These are phyloP conservation scores for Tipula vernalis DNA, from an alignment of 2,888 invertebrate genomes.

Conservation along the genomic window DNA sequence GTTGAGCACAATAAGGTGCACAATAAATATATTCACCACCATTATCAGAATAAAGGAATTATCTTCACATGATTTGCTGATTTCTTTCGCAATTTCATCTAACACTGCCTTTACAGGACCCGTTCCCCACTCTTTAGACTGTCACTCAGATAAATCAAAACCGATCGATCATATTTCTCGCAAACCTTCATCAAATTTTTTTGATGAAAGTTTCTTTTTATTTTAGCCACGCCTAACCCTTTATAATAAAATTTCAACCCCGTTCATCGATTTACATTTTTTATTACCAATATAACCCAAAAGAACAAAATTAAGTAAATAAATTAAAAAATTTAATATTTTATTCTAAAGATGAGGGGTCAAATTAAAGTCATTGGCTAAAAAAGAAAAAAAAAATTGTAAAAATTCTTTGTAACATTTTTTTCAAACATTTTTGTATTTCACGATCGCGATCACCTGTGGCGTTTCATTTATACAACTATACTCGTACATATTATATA, in stretches of 20 bases:
- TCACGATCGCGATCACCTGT: constrained; percentile 4
- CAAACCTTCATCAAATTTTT: too few species aligned
- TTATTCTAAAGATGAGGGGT: neutral
- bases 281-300: neutral
- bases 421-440: neutral
- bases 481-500: neutral
- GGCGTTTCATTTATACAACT: neutral
- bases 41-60: too few species aligned
- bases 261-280: neutral
- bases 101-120: too few species aligned
- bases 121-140: too few species aligned
- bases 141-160: too few species aligned
- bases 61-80: too few species aligned
- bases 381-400: neutral
- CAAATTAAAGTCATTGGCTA: constrained; percentile 8
- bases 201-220: neutral
- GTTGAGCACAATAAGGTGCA: too few species aligned
- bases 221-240: neutral
- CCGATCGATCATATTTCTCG: too few species aligned
- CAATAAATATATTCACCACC: too few species aligned
- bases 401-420: neutral
- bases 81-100: too few species aligned
- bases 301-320: neutral
- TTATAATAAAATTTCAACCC: neutral
- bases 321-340: neutral